Evolutionary conservation across 2,888 invertebrate species (phyloP).

Genomic region (Drosophila meridiana): DNA sequence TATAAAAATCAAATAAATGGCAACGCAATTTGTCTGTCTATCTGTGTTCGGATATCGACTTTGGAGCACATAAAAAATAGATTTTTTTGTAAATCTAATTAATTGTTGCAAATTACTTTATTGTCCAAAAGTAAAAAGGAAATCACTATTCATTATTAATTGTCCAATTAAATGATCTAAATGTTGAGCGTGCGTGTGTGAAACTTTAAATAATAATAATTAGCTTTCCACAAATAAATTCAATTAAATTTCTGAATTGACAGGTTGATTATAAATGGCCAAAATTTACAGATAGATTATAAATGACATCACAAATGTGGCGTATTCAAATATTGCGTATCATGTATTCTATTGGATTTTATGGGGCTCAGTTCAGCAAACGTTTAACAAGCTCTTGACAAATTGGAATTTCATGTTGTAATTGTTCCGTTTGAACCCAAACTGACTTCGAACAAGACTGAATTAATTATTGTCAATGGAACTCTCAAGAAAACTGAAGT

Average conservation of each 20-base stretch:
- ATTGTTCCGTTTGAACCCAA: neutral
- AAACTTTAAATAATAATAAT: neutral
- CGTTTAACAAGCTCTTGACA: neutral
- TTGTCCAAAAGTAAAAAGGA: neutral
- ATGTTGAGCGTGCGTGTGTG: neutral
- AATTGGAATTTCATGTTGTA: neutral
- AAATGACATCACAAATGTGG: neutral
- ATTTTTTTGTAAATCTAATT: slow-evolving; percentile 6
- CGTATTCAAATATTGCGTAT: neutral
- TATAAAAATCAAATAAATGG: slow-evolving; percentile 16
- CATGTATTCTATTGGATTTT: neutral
- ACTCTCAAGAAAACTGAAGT: neutral
- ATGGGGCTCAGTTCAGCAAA: neutral
- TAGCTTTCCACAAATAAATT: neutral
- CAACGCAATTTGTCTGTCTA: neutral
- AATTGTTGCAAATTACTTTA: neutral
- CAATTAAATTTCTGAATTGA: neutral
- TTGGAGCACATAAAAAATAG: neutral
- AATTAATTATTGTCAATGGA: neutral
- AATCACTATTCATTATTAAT: slow-evolving; percentile 7
- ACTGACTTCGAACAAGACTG: neutral
- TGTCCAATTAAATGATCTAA: neutral
- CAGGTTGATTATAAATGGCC: neutral
- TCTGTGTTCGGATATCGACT: neutral
- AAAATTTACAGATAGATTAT: neutral